Evolutionary conservation across 1,140 invertebrate genomes (phyloP), one percentile per base, ranked within the genome.

Genomic region (Euglossa dilemma): DNA sequence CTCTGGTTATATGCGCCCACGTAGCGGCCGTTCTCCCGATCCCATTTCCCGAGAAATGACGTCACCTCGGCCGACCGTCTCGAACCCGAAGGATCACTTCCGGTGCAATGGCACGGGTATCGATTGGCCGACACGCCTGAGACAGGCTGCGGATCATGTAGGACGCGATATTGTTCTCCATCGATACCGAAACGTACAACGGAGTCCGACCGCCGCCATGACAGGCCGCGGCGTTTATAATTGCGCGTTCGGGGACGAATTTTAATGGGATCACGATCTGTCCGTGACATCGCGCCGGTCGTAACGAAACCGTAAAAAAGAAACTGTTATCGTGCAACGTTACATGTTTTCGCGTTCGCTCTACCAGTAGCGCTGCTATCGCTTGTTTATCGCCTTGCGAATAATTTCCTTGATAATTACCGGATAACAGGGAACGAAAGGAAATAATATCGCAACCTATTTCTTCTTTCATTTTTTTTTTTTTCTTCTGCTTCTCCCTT

Each of bases 81-180:
- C 59, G 73, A 77, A 61, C 67, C 82, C 57, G 56, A 56, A 74
- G 72, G 72, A 86, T 87, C 72, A 59, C 71, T 87, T 66, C 63
- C 67, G 77, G 76, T 67, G 85, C 85, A 84, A 87, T 78, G 86
- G 71, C 85, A 84, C 75, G 59, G 36, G 74, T 87, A 87, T 87
- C 85, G 86, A 87, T 87, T 77, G 82, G 43, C 47, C 64, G 85
- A 66, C 75, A 74, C 56, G 67, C 80, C 75, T 73, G 54, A 75
- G 72, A 76, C 52, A 50, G 76, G 61, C 50, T 18, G 52, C 45
- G 59, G 80, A 56, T 67, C 72, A n/a, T 23, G 72, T 76, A 45
- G 79, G 72, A 54, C 36, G 79, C 80, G 80, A 82, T 72, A 82
- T 82, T 82, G 72, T 69, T 67, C 63, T 36, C 52, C 16, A 56